Evolutionary conservation across 2,888 invertebrate genomes (phyloP).

Genomic region (Hypercompe scribonia): DNA sequence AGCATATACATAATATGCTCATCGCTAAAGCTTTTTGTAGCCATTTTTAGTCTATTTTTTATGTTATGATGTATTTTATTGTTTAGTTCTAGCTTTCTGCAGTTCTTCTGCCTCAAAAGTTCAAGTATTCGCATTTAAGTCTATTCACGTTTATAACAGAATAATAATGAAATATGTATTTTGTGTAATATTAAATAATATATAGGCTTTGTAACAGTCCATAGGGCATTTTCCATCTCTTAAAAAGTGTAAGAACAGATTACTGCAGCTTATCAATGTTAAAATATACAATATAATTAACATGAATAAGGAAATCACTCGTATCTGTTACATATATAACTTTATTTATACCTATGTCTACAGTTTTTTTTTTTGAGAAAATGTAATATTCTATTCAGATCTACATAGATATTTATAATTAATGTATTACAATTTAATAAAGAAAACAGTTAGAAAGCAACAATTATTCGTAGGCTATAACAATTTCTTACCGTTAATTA

Average conservation of each 20-base stretch:
- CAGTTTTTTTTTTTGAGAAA: neutral
- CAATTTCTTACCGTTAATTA: slow-evolving; percentile 63
- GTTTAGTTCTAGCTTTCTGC: no score
- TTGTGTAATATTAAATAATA: neutral
- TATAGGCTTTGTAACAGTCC: neutral
- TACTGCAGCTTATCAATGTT: neutral
- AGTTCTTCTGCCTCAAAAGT: no score
- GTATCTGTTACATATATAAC: neutral
- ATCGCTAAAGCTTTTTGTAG: neutral
- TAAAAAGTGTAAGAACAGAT: neutral
- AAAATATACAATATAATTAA: neutral
- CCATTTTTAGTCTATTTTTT: no score
- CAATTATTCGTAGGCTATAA: neutral
- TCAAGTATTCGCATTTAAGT: no score
- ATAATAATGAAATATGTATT: no score
- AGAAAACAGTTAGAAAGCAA: neutral
- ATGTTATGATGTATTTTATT: no score
- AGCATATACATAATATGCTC: neutral
- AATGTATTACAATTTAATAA: no score
- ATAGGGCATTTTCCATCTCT: neutral
- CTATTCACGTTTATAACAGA: no score
- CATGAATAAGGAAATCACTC: neutral
- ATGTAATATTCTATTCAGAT: neutral
- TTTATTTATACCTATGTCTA: neutral
- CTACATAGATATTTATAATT: neutral